A percentile compares a stretch with the other conserved stretches of the same genome.
phyloP scores from a whole-genome alignment of 2,888 invertebrate species.

The Xylota sylvarum region DNA sequence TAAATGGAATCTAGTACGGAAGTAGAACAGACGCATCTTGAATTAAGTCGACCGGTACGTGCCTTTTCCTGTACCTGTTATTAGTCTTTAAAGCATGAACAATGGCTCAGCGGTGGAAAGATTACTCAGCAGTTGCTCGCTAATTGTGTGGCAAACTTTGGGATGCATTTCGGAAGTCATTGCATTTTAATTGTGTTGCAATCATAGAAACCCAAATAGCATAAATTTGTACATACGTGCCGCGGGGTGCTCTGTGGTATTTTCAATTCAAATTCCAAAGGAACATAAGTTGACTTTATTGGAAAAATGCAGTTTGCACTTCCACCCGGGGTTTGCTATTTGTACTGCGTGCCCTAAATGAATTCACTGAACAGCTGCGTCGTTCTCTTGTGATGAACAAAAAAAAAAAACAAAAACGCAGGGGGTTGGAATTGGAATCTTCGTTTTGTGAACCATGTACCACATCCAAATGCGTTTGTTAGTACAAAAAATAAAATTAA shows the following conservation, averaged over 20 bases:
- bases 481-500: conserved; percentile 65
- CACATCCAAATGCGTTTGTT: conserved; percentile 44
- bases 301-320: conserved; percentile 50
- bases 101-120: conserved; percentile 60
- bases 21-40: conserved; percentile 49
- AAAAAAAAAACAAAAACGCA: conserved; percentile 10
- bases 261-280: conserved; percentile 49
- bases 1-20: conserved; percentile 29
- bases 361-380: conserved; percentile 67
- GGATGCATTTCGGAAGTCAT: conserved; percentile 22
- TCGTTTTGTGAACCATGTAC: conserved; percentile 56
- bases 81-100: conserved; percentile 25
- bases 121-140: conserved; percentile 44
- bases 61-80: conserved; percentile 41
- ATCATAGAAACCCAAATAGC: conserved; percentile 16
- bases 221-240: conserved; percentile 60
- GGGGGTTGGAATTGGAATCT: conserved; percentile 64
- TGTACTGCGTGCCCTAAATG: conserved; percentile 55
- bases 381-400: conserved; percentile 35
- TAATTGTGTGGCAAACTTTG: conserved; percentile 63
- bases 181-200: conserved; percentile 29
- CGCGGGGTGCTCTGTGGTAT: conserved; percentile 55
- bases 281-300: conserved; percentile 63
- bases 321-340: conserved; percentile 53
- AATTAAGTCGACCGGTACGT: conserved; percentile 59